Conservation (phyloP, 30 jellyfish, hydroid and myxozoan species). For the Hydractinia echinata region DNA sequence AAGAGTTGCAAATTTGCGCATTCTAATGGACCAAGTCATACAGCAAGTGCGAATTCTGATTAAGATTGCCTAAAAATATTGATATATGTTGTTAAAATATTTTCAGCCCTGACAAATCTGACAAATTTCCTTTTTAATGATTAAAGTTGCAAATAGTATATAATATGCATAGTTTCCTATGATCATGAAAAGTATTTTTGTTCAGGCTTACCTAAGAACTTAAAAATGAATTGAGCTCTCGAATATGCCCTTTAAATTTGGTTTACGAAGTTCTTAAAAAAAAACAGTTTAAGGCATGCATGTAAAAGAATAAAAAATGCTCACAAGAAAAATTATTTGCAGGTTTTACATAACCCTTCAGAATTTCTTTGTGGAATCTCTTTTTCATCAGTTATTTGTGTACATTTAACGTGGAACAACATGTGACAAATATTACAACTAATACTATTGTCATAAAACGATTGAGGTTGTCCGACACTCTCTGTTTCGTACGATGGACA, state of each 20-base stretch:
- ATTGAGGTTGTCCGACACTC: neutral
- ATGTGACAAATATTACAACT: neutral
- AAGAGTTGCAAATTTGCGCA: too few relatives aligned
- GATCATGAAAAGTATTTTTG: too few relatives aligned
- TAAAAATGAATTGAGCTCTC: too few relatives aligned
- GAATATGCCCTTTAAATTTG: too few relatives aligned
- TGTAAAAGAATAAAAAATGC: too few relatives aligned
- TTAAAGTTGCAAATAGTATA: neutral
- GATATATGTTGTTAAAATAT: constrained; percentile 35
- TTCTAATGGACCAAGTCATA: too few relatives aligned
- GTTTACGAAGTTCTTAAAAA: too few relatives aligned
- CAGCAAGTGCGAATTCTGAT: constrained; percentile 1
- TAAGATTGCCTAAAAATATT: neutral
- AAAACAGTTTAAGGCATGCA: too few relatives aligned
- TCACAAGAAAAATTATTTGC: neutral
- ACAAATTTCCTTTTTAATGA: constrained; percentile 13
- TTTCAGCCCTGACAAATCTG: constrained; percentile 16
- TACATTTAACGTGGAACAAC: neutral
- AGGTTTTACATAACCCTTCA: neutral
- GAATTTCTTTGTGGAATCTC: neutral
- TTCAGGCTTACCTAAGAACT: too few relatives aligned
- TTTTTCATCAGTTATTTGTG: neutral
- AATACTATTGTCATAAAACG: neutral
- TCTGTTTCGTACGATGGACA: neutral
- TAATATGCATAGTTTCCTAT: neutral